Evolutionary conservation across 64 coral and sea anemone species (phyloP), one percentile per base, ranked within the genome.

Genomic region (Stylophora pistillata): DNA sequence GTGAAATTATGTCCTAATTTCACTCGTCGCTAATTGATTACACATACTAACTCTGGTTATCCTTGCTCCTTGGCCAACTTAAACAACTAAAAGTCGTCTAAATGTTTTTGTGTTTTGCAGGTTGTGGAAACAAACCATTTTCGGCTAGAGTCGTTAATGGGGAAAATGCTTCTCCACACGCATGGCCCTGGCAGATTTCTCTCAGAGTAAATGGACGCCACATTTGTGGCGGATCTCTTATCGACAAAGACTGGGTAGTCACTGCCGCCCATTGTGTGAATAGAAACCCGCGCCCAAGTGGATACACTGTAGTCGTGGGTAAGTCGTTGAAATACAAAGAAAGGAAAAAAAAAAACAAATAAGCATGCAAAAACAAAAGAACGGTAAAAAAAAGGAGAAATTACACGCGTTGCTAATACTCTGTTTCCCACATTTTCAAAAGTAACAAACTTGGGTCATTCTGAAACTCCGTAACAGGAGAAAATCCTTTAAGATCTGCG

Each of bases 121-220:
- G 73, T 23, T 76, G 73, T 53, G 73, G 73, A 54, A 76, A n/a
- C 13, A 52, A 20, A 41, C 73, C 73, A 76, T 76, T 21, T 76
- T 76, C 73, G 11, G 26, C 21, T 11, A 68, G 94, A 18, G 75
- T 96, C 16, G 91, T 96, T 33, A 92, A 92, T 54, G 94, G 94
- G 4, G 58, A 75, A 18, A 79, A 93, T 77, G 94, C 94, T 31
- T 10, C 55, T 9, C 86, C 81, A 13, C 94, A 96, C 71, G 74
- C 94, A 9, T 96, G 94, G 94, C 94, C 94, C 10, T 96, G 94
- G 94, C 91, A 93, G 91, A 93, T 96, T 13, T 93, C 90, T n/a
- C 86, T 96, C 5, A 58, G 89, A 41, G 74, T 86, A 13, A 86
- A 77, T 10, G 82, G 89, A 27, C 57, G 74, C 13, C 81, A 91